phyloP scores from a whole-genome alignment of 2,888 invertebrate species.

The Nomada fucata region DNA sequence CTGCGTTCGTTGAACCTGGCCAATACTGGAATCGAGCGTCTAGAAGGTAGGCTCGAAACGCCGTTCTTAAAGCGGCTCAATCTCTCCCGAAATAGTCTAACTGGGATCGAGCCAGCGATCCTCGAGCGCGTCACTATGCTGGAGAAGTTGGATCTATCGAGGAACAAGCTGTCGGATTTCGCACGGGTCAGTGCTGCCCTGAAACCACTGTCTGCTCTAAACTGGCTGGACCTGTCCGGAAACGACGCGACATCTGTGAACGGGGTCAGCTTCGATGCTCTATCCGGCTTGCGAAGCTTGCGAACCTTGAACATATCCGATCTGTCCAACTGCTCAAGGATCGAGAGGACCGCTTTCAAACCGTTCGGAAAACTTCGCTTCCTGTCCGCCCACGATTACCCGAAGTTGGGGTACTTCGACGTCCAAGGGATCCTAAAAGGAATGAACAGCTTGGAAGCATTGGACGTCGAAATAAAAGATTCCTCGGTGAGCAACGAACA shows the following conservation, averaged over 20 bases:
- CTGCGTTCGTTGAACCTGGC: constrained; percentile 92
- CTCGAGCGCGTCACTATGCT: constrained; percentile 92
- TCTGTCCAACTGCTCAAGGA: constrained; percentile 89
- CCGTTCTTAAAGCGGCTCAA: constrained; percentile 93
- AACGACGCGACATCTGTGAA: constrained; percentile 93
- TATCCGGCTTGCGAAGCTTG: constrained; percentile 88
- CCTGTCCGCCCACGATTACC: constrained; percentile 90
- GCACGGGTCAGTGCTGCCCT: constrained; percentile 81
- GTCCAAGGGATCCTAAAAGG: constrained; percentile 93
- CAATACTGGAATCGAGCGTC: constrained; percentile 89
- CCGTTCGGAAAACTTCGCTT: constrained; percentile 89
- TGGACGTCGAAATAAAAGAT: constrained; percentile 95
- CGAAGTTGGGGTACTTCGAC: constrained; percentile 93
- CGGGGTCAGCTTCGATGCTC: constrained; percentile 90
- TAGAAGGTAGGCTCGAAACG: constrained; percentile 90
- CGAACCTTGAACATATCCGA: constrained; percentile 88
- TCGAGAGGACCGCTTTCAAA: constrained; percentile 93
- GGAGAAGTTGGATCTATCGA: constrained; percentile 91
- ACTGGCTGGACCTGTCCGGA: constrained; percentile 91
- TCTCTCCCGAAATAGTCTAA: constrained; percentile 91
- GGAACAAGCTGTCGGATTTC: constrained; percentile 88
- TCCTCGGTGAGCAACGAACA: constrained; percentile 92
- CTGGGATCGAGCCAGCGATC: constrained; percentile 87
- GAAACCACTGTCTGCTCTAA: constrained; percentile 88
- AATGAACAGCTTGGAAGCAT: constrained; percentile 89